Conservation (phyloP, 1,140 invertebrate genomes). For the Euwallacea fornicatus region DNA sequence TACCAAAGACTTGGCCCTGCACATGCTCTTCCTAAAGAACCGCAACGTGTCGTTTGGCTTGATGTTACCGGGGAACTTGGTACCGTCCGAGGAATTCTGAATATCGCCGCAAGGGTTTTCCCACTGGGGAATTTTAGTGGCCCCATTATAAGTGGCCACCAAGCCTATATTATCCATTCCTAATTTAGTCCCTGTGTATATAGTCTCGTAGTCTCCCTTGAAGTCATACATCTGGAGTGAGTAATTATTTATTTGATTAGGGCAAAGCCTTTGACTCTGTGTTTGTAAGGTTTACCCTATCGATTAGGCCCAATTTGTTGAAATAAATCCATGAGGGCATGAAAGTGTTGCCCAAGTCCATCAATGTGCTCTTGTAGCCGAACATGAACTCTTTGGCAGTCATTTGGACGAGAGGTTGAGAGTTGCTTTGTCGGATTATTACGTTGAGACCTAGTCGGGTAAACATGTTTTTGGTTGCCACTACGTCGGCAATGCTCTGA, state of each 20-base stretch:
- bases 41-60: conserved; percentile 66
- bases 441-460: conserved; percentile 68
- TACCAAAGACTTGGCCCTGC: conserved; percentile 72
- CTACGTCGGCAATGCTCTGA: conserved; percentile 78
- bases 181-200: conserved; percentile 73
- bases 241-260: not conserved
- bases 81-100: conserved; percentile 79
- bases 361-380: conserved; percentile 70
- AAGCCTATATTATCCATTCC: conserved; percentile 63
- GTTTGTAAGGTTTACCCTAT: conserved; percentile 64
- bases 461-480: conserved; percentile 63
- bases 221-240: conserved; percentile 81
- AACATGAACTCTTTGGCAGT: conserved; percentile 85
- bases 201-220: conserved; percentile 74
- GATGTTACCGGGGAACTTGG: conserved; percentile 75
- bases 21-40: conserved; percentile 83
- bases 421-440: conserved; percentile 66
- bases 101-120: conserved; percentile 74
- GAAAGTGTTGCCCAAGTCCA: conserved; percentile 74
- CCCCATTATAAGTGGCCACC: conserved; percentile 75
- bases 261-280: not conserved
- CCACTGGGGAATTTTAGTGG: conserved; percentile 75
- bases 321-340: conserved; percentile 80
- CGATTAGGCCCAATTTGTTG: conserved; percentile 78
- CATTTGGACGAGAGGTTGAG: conserved; percentile 71